Evolutionary conservation across 1,140 invertebrate genomes (phyloP), one percentile per base, ranked within the genome.

Genomic region (Pinna nobilis): DNA sequence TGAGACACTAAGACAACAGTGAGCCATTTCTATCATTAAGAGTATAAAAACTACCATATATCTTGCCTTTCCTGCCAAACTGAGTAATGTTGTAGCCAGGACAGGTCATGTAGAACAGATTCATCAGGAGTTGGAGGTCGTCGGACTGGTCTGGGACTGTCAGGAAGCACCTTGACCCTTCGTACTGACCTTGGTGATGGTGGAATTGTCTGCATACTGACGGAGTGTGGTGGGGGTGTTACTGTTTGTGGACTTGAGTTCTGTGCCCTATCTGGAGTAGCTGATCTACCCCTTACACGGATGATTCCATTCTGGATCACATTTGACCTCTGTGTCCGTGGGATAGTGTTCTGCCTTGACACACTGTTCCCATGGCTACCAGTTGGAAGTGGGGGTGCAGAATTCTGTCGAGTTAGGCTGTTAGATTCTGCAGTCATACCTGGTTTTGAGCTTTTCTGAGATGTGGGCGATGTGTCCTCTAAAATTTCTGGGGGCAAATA

Each of bases 61-160:
- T 39, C 73, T 75, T 75, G 73, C 73, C 73, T 75, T 69, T 75
- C 73, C 32, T 53, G 57, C 73, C 73, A 75, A 30, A 75, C 51
- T 18, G 61, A 53, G 28, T 70, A 64, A 47, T 75, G 73, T 51
- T 75, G 66, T 57, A 75, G 51, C 73, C 73, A 75, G 1, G 73
- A 75, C 49, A 75, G 44, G 28, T 75, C 73, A 15, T 70, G 50
- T 37, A 75, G 18, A 13, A 75, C 67, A 20, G 73, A 75, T 13
- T 75, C 73, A 33, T 75, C 73, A 25, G 73, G 73, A 35, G 66
- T 75, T 15, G 73, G 66, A 18, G 73, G 73, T 32, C 73, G 35
- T 28, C 67, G 59, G 4, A 39, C 20, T 25, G 44, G 18, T 33
- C 55, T 47, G 2, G 73, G 73, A 64, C 73, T 75, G 7, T 69